phyloP scores from a whole-genome alignment of 2,797 vertebrate genomes.

The Masticophis lateralis region DNA sequence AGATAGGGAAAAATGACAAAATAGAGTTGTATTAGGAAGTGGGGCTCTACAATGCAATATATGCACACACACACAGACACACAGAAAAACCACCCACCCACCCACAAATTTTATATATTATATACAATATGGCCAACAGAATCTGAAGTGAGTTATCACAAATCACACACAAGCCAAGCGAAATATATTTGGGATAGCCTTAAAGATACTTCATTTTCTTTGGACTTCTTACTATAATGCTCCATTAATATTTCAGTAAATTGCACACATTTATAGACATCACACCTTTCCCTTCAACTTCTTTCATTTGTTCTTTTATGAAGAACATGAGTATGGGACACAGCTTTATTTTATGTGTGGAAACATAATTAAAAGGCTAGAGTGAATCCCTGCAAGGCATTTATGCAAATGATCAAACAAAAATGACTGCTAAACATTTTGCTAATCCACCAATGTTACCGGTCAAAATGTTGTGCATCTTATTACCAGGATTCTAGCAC shows the following conservation, averaged over 20 bases:
- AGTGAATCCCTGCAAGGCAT: neutral
- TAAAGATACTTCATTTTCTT: conserved; percentile 53
- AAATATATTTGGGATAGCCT: conserved; percentile 24
- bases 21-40: conserved; percentile 31
- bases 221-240: conserved; percentile 43
- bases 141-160: conserved; percentile 35
- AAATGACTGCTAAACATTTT: neutral
- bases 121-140: conserved; percentile 50
- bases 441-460: neutral
- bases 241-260: conserved; percentile 15
- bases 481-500: neutral
- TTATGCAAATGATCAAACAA: conserved; percentile 14
- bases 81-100: neutral
- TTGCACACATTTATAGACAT: conserved; percentile 55
- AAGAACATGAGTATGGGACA: conserved; percentile 31
- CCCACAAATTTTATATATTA: neutral
- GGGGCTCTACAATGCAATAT: conserved; percentile 44
- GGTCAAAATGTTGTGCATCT: neutral
- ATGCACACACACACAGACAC: neutral
- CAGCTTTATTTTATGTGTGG: conserved; percentile 37
- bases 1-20: neutral
- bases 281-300: conserved; percentile 58
- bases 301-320: conserved; percentile 45
- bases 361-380: conserved; percentile 48
- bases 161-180: conserved; percentile 16